Evolutionary conservation across 2,797 vertebrate species (phyloP).

Genomic region (Phrynocephalus vlangalii): DNA sequence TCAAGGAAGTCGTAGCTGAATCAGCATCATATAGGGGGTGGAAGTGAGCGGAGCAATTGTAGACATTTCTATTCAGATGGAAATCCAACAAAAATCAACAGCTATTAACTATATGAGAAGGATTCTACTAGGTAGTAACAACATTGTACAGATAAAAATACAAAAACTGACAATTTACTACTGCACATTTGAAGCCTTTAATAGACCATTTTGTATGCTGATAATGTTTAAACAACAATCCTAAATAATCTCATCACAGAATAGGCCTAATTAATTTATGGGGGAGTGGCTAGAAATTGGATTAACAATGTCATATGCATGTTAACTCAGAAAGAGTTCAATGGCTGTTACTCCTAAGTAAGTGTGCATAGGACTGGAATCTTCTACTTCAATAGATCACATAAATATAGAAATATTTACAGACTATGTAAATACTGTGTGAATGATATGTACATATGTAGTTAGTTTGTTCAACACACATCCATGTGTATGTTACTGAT

Average conservation of each 20-base stretch:
- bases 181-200: not conserved
- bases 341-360: not conserved
- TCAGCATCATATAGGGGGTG: constrained; percentile 1
- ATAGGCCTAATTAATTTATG: not conserved
- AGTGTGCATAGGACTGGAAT: not conserved
- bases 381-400: not conserved
- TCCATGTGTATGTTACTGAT: too few relatives aligned
- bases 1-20: not conserved
- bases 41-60: not conserved
- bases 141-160: not conserved
- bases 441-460: too few relatives aligned
- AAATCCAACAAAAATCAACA: too few relatives aligned
- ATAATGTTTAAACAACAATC: not conserved
- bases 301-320: not conserved
- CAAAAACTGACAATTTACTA: not conserved
- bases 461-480: too few relatives aligned
- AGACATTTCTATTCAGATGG: not conserved
- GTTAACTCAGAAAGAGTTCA: not conserved
- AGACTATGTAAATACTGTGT: not conserved
- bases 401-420: not conserved
- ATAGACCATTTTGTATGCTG: not conserved
- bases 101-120: not conserved
- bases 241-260: not conserved
- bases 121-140: not conserved
- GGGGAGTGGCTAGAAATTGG: too few relatives aligned